These are phyloP conservation scores for Rhinogobius similis DNA, from an alignment of 2,113 vertebrate species.

Conservation along the genomic window DNA sequence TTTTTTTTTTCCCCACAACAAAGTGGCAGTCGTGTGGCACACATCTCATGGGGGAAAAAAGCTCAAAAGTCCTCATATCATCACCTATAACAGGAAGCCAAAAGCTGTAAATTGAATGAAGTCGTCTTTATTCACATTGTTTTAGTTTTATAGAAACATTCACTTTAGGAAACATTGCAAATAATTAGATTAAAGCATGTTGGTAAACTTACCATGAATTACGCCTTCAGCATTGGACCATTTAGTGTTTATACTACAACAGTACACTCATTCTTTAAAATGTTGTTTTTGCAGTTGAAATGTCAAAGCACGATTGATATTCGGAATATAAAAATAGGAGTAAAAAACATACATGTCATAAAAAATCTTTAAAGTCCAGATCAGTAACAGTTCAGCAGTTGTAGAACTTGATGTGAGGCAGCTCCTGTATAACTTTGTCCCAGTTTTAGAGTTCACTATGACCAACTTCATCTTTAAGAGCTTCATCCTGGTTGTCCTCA, in stretches of 20 bases:
- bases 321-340: constrained; percentile 27
- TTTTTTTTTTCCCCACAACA: no score
- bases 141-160: constrained; percentile 35
- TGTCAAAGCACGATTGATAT: background rate
- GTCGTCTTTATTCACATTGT: constrained; percentile 9
- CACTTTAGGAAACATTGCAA: background rate
- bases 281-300: constrained; percentile 2
- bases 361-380: background rate
- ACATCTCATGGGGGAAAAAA: no score
- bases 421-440: background rate
- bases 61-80: no score
- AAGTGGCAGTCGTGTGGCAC: no score
- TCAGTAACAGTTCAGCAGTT: constrained; percentile 57
- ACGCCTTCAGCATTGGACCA: background rate
- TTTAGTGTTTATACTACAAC: constrained; percentile 3
- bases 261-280: background rate
- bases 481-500: constrained; percentile 50
- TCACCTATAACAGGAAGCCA: no score
- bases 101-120: background rate
- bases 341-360: constrained; percentile 9
- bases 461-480: constrained; percentile 66
- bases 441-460: constrained; percentile 73
- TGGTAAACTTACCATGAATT: background rate
- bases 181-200: background rate
- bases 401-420: constrained; percentile 22